Base-by-base conservation (phyloP, 1,140 invertebrate species). In the Macrobrachium nipponense region DNA sequence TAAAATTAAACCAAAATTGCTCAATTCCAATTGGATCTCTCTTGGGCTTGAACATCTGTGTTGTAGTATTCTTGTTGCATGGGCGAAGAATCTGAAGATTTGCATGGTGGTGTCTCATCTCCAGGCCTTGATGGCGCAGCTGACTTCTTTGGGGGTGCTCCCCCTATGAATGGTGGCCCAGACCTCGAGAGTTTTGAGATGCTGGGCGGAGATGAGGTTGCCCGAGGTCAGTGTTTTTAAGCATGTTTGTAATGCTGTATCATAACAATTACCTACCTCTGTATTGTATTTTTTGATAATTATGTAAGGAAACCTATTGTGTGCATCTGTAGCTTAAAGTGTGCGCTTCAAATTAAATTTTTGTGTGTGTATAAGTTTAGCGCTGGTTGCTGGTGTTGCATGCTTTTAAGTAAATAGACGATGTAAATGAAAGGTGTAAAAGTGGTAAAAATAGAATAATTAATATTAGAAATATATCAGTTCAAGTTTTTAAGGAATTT, bases 181-280 rank as follows among this genome's bases (percentile, higher is more conserved):
- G 84, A 86, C 76, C 84, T 86, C 44, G 84, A 78, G 60, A 86
- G 84, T 72, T 86, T 86, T 80, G 84, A 86, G 84, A 86, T 86
- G 84, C 84, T 86, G 84, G 84, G 84, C 70, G 68, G 84, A 80
- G 84, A 86, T 86, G 84, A 86, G 84, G 77, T 86, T 36, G 23
- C 84, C 84, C 84, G 73, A 86, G 84, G 84, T 86, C 51, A 86
- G 84, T 86, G 77, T 66, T 76, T 58, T 23, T 14, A 44, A 58
- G 73, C 59, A 23, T 62, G 27, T 44, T 23, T 68, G 61, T 44
- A 64, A 18, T 43, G n/a, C 58, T 75, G 72, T 58, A 75, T 18
- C 51, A 72, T 17, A 20, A 10, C n/a, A 15, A 15, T 36, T 20
- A 80, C 51, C 27, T 20, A 20, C n/a, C 51, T 73, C 66, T 43